These are phyloP conservation scores for Apoda limacodes DNA, from an alignment of 2,888 invertebrate species.

Conservation along the genomic window DNA sequence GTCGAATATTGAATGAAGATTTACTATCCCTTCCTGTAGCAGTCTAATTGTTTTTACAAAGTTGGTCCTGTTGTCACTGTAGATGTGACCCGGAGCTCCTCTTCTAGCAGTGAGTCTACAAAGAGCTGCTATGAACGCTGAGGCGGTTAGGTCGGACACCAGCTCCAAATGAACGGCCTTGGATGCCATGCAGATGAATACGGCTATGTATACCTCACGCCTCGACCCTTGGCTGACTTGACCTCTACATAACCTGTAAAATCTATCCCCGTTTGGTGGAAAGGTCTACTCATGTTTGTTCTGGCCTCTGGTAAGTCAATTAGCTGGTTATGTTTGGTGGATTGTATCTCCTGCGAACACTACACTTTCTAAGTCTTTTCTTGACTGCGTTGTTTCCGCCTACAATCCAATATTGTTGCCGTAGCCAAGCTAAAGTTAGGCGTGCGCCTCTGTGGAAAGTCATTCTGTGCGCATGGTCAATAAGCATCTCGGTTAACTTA, in stretches of 20 bases:
- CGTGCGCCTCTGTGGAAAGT: slow-evolving; percentile 14
- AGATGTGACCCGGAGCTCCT: slow-evolving; percentile 19
- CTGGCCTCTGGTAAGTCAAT: slow-evolving; percentile 16
- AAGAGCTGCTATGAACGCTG: no score
- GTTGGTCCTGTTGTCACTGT: slow-evolving; percentile 21
- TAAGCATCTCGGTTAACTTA: slow-evolving; percentile 8
- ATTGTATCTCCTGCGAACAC: slow-evolving; percentile 1
- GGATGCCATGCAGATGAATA: no score
- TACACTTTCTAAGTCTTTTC: no score
- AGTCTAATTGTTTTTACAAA: slow-evolving; percentile 20
- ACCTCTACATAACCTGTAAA: slow-evolving; percentile 16
- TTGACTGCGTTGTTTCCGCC: slow-evolving; percentile 14
- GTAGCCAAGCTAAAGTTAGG: slow-evolving; percentile 9
- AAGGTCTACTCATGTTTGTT: slow-evolving; percentile 11
- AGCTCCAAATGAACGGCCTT: no score
- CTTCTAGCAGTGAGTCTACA: slow-evolving; percentile 21
- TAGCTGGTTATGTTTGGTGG: slow-evolving; percentile 11
- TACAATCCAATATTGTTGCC: slow-evolving; percentile 13
- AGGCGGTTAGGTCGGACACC: slow-evolving; percentile 21
- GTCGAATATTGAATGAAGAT: no score
- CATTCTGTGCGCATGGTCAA: slow-evolving; percentile 12
- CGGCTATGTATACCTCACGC: slow-evolving; percentile 20
- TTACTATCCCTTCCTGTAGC: slow-evolving; percentile 12
- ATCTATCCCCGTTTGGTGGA: slow-evolving; percentile 19
- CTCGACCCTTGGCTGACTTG: slow-evolving; percentile 16